Conservation (phyloP, 37 sponge, comb jelly and placozoan genomes). For the Chondrilla cf. caribensis region DNA sequence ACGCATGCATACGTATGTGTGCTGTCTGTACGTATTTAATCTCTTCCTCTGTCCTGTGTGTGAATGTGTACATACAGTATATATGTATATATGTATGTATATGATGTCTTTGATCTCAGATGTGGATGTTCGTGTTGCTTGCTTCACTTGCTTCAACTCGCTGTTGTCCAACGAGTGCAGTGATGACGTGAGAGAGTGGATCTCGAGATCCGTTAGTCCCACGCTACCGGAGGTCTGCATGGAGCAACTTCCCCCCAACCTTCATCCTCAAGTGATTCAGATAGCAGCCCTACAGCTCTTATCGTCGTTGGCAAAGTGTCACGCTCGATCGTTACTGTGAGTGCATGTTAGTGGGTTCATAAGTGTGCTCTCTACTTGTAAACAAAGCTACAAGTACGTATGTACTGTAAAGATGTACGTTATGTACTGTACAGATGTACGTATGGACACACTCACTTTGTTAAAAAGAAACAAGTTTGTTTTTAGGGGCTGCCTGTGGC, state of each 20-base stretch:
- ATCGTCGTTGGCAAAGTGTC: not conserved
- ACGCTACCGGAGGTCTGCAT: not conserved
- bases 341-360: too few relatives aligned
- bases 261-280: constrained; percentile 3
- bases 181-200: constrained; percentile 58
- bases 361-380: too few relatives aligned
- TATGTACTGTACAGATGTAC: not conserved
- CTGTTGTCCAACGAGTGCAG: constrained; percentile 42
- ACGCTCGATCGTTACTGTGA: not conserved
- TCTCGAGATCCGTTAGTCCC: constrained; percentile 5
- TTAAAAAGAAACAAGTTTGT: too few relatives aligned
- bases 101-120: constrained; percentile 24
- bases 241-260: constrained; percentile 6
- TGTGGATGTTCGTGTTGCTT: constrained; percentile 52
- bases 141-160: constrained; percentile 56
- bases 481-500: too few relatives aligned
- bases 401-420: too few relatives aligned
- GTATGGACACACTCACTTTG: too few relatives aligned
- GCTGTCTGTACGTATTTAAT: not conserved
- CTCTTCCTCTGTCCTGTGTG: not conserved
- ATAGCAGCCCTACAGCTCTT: constrained; percentile 15
- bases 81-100: not conserved
- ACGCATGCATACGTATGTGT: not conserved
- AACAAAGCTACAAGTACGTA: too few relatives aligned
- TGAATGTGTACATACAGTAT: too few relatives aligned